These are phyloP conservation scores for Sclerodermus sp. DNA, from an alignment of 2,888 invertebrate species.

Conservation along the genomic window DNA sequence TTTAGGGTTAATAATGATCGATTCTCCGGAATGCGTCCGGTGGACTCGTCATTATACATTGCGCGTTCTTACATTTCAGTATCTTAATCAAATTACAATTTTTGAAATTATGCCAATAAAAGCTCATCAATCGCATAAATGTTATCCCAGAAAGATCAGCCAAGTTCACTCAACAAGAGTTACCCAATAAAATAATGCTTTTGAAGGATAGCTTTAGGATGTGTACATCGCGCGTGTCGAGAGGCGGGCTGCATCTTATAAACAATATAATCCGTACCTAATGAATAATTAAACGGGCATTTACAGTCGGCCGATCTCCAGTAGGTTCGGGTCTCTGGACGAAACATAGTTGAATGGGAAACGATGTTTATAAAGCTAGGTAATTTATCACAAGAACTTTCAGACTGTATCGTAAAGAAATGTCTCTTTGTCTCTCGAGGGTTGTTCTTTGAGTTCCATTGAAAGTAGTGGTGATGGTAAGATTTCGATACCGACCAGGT, in stretches of 20 bases:
- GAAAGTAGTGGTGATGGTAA: no score
- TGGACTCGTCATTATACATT: conserved; percentile 30
- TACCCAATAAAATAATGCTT: no score
- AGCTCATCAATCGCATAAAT: no score
- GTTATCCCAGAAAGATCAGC: no score
- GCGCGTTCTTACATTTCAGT: conserved; percentile 10
- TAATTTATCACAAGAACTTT: background rate
- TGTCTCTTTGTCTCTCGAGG: no score
- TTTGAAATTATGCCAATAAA: background rate
- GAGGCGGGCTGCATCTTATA: conserved; percentile 51
- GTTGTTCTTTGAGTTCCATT: no score
- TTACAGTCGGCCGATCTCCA: conserved; percentile 53
- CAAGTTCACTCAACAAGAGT: no score
- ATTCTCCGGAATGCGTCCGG: conserved; percentile 48
- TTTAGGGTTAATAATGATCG: conserved; percentile 19
- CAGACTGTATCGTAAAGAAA: background rate
- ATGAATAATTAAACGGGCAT: conserved; percentile 52
- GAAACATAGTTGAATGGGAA: background rate
- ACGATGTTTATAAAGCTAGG: background rate
- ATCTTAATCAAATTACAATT: background rate
- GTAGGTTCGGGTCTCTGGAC: conserved; percentile 13
- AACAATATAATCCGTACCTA: conserved; percentile 56
- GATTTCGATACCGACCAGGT: no score
- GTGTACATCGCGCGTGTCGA: conserved; percentile 45
- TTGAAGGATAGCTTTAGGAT: background rate